Evolutionary conservation across 2,113 vertebrate genomes (phyloP).

Genomic region (Sisor rabdophorus): DNA sequence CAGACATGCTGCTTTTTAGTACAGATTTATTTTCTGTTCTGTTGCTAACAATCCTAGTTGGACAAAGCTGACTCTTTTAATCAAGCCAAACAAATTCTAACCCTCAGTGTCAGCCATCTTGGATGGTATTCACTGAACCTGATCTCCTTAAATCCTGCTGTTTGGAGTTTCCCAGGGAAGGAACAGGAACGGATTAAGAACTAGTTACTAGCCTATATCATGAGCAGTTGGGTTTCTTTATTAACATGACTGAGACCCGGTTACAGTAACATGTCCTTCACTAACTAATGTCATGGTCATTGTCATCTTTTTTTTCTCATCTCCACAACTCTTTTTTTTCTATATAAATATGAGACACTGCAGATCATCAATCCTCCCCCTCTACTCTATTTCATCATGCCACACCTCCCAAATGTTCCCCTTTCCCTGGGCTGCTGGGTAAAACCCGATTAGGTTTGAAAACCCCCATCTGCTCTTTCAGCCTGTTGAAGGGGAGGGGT

Average conservation of each 20-base stretch:
- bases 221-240: not conserved
- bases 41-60: no score
- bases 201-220: not conserved
- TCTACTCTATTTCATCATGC: not conserved
- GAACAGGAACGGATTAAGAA: not conserved
- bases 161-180: not conserved
- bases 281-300: slow-evolving; percentile 3
- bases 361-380: slow-evolving; percentile 15
- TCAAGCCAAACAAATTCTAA: not conserved
- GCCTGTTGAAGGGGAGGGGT: not conserved
- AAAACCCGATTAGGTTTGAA: slow-evolving; percentile 26
- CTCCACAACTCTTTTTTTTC: not conserved
- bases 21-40: not conserved
- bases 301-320: not conserved
- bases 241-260: not conserved
- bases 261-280: slow-evolving; percentile 15
- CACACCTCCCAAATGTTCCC: slow-evolving; percentile 16
- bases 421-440: slow-evolving; percentile 24
- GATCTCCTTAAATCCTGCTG: not conserved
- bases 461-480: slow-evolving; percentile 36
- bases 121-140: not conserved
- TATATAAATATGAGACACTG: not conserved
- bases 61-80: not conserved
- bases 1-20: not conserved
- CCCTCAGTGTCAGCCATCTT: not conserved